Percentiles rank a stretch among this genome's conserved stretches.
Conservation (phyloP, 2,797 vertebrate genomes). For the Schizopygopsis pylzovi region DNA sequence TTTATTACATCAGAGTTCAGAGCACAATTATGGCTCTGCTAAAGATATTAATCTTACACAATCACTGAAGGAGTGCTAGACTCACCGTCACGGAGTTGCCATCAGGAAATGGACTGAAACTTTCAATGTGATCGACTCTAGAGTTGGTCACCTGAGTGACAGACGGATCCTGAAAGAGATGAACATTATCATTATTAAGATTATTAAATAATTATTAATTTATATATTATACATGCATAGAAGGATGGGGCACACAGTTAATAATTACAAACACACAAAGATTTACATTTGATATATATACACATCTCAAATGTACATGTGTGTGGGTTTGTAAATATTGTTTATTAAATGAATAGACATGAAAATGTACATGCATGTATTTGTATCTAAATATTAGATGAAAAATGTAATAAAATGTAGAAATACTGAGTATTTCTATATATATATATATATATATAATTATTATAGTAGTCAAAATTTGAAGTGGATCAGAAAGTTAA, state of each 20-base stretch:
- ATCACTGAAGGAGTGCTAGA: not conserved
- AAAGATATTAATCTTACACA: not conserved
- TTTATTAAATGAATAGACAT: too few species aligned
- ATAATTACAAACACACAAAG: not conserved
- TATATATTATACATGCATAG: not conserved
- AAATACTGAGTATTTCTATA: too few species aligned
- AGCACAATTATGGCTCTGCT: not conserved
- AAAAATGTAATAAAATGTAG: too few species aligned
- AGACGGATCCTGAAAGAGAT: slow-evolving; percentile 76
- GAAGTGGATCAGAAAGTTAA: too few species aligned
- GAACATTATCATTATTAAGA: not conserved
- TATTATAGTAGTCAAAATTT: too few species aligned
- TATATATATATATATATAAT: too few species aligned
- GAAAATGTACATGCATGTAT: too few species aligned
- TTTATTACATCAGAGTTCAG: slow-evolving; percentile 3
- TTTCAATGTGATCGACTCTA: slow-evolving; percentile 65
- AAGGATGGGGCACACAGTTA: not conserved
- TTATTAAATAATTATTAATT: not conserved
- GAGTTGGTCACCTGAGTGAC: slow-evolving; percentile 76
- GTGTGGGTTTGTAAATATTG: too few species aligned
- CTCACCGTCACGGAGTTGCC: slow-evolving; percentile 74
- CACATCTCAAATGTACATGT: too few species aligned
- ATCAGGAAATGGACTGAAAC: slow-evolving; percentile 74
- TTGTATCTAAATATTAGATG: too few species aligned
- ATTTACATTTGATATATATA: too few species aligned